These are phyloP conservation scores for Pleuronectes platessa DNA, from an alignment of 2,113 vertebrate species.

Conservation along the genomic window DNA sequence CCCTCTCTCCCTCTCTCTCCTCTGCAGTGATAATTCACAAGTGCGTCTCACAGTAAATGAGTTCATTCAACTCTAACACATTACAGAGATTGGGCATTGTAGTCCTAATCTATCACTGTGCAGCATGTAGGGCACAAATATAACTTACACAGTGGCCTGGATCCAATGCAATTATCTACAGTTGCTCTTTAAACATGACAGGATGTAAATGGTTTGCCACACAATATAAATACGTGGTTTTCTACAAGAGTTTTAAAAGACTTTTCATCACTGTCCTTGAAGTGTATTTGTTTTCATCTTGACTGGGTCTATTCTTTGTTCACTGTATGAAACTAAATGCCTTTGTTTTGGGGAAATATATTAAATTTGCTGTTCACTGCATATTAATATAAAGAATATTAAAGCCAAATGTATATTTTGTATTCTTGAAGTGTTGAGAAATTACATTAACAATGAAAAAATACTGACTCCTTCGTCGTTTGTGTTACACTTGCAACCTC, in stretches of 20 bases:
- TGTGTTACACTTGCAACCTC: conserved; percentile 21
- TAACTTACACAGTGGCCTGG: conserved; percentile 61
- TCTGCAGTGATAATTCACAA: conserved; percentile 46
- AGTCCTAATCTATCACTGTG: conserved; percentile 63
- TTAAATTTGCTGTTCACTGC: conserved; percentile 21
- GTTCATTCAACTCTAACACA: conserved; percentile 64
- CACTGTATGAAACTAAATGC: neutral
- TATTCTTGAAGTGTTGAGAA: conserved; percentile 8
- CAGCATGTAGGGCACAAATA: conserved; percentile 49
- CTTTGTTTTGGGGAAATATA: conserved; percentile 9
- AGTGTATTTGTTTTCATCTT: neutral
- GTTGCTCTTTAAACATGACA: conserved; percentile 68
- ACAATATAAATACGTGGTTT: conserved; percentile 40
- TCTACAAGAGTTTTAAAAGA: conserved; percentile 18
- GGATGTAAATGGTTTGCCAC: conserved; percentile 60
- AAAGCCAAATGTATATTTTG: conserved; percentile 28
- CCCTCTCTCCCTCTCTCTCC: conserved; percentile 35
- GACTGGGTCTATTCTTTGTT: too few species aligned
- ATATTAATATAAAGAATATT: neutral
- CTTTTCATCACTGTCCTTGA: conserved; percentile 14
- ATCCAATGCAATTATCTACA: conserved; percentile 62
- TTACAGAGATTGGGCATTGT: conserved; percentile 55
- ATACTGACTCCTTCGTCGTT: conserved; percentile 1
- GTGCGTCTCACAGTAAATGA: conserved; percentile 55
- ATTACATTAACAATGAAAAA: conserved; percentile 23